These are phyloP conservation scores for Seriola rivoliana DNA, from an alignment of 2,113 vertebrate genomes.

Conservation along the genomic window DNA sequence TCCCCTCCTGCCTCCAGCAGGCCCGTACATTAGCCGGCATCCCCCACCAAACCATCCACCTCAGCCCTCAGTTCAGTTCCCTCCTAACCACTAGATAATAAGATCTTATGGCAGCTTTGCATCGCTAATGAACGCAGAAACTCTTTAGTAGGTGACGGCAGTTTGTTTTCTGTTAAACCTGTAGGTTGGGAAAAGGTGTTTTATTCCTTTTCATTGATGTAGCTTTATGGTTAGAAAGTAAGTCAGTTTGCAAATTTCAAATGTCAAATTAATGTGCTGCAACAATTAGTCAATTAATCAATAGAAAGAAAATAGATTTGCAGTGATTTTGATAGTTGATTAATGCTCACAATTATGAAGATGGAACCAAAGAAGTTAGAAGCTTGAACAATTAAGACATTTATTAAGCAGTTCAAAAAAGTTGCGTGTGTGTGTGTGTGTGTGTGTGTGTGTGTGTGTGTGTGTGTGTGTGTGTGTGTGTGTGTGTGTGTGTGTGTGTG, in stretches of 20 bases:
- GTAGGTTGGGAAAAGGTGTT: neutral
- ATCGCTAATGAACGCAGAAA: conserved; percentile 79
- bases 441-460: neutral
- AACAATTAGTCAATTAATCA: neutral
- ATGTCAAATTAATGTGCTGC: neutral
- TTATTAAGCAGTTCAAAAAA: neutral
- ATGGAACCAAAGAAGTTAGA: neutral
- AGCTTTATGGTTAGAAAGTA: neutral
- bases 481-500: neutral
- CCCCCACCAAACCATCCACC: conserved; percentile 54
- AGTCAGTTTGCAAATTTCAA: neutral
- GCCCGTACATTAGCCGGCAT: conserved; percentile 72
- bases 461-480: neutral
- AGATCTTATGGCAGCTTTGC: conserved; percentile 74
- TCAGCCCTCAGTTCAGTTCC: conserved; percentile 24
- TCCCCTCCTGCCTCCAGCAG: conserved; percentile 70
- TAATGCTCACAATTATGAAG: neutral
- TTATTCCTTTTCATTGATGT: neutral
- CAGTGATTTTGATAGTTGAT: neutral
- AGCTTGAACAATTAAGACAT: neutral
- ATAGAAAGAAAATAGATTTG: neutral
- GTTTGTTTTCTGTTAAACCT: neutral
- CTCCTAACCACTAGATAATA: conserved; percentile 60
- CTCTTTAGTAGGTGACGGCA: neutral
- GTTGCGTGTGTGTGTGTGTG: neutral